phyloP scores from a whole-genome alignment of 2,113 vertebrate genomes.

The Platichthys stellatus region DNA sequence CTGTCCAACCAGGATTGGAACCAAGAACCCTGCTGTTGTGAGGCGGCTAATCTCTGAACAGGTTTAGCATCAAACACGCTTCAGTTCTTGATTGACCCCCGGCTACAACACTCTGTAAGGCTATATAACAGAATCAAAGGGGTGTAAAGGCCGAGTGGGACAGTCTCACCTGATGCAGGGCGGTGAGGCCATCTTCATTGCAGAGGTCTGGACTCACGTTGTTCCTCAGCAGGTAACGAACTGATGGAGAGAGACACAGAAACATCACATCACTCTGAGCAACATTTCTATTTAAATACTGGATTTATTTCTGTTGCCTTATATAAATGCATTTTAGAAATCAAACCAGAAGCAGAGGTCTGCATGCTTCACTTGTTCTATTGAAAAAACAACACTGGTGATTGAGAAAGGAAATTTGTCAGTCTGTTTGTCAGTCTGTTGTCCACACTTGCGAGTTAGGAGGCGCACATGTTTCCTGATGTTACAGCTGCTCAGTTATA shows the following conservation, averaged over 20 bases:
- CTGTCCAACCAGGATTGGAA: too few relatives aligned
- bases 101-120: too few relatives aligned
- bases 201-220: conserved; percentile 94
- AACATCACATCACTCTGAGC: not conserved
- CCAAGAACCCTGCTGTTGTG: too few relatives aligned
- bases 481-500: not conserved
- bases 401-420: not conserved
- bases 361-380: not conserved
- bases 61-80: too few relatives aligned
- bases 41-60: too few relatives aligned
- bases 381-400: not conserved
- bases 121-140: too few relatives aligned
- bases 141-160: not conserved
- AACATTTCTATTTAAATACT: not conserved
- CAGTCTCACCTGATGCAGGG: conserved; percentile 93
- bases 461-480: not conserved
- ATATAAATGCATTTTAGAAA: not conserved
- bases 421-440: not conserved
- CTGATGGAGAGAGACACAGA: conserved; percentile 79
- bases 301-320: not conserved
- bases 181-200: conserved; percentile 96
- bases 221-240: conserved; percentile 93
- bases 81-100: too few relatives aligned
- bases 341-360: not conserved
- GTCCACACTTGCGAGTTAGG: not conserved